Conservation (phyloP, 2,113 vertebrate species). For the Cyanistes caeruleus region DNA sequence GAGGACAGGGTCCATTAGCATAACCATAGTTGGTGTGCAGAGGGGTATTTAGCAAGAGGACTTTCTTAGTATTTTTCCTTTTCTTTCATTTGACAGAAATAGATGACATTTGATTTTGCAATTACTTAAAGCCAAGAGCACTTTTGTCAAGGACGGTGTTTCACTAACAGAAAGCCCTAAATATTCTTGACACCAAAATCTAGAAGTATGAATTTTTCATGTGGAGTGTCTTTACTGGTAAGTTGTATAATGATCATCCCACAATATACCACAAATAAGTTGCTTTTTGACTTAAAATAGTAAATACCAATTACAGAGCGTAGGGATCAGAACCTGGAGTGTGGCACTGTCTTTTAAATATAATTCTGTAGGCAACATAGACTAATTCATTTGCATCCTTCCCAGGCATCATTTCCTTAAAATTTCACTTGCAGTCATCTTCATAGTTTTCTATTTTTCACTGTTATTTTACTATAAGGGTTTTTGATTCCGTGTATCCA, state of each 20-base stretch:
- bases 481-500: background rate
- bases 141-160: background rate
- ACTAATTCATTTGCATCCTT: background rate
- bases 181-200: background rate
- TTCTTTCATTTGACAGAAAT: background rate
- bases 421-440: background rate
- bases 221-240: background rate
- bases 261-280: background rate
- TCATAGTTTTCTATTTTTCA: background rate
- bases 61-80: background rate
- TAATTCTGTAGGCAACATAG: background rate
- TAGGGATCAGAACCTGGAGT: background rate
- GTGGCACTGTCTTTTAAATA: background rate
- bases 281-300: background rate
- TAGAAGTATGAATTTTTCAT: background rate
- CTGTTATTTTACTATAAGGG: background rate
- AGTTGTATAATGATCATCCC: background rate
- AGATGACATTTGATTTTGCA: constrained; percentile 9
- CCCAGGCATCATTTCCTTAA: background rate
- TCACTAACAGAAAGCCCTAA: background rate
- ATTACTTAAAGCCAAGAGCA: background rate
- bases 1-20: background rate
- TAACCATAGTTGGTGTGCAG: background rate
- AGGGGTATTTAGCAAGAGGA: background rate
- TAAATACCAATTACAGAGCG: background rate